Percentiles rank a stretch among this genome's conserved stretches.
phyloP scores from a whole-genome alignment of 2,888 invertebrate genomes.

The Netelia virgata region DNA sequence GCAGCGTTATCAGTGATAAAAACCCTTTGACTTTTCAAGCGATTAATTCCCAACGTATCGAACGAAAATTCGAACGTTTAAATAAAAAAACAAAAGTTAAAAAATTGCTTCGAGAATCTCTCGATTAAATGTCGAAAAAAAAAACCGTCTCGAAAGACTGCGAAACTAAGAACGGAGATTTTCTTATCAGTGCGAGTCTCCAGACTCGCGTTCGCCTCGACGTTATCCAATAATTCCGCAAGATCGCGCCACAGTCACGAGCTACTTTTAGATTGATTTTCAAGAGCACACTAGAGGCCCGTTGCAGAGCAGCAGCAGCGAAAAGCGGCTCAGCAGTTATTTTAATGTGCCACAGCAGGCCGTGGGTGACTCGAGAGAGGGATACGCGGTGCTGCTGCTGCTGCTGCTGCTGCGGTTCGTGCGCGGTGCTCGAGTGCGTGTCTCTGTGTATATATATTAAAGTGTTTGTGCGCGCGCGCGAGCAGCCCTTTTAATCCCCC shows the following conservation, averaged over 20 bases:
- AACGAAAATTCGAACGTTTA: no score
- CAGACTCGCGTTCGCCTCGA: background rate
- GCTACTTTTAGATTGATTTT: conserved; percentile 84
- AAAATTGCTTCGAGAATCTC: background rate
- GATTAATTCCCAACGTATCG: no score
- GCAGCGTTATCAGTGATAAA: no score
- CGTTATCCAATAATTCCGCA: background rate
- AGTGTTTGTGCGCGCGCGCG: conserved; percentile 71
- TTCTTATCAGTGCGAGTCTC: conserved; percentile 14
- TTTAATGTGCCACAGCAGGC: conserved; percentile 80
- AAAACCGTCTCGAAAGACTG: background rate
- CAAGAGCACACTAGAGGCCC: conserved; percentile 79
- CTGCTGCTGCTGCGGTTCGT: conserved; percentile 67
- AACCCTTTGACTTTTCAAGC: no score
- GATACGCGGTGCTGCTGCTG: conserved; percentile 71
- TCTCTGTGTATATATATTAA: conserved; percentile 67
- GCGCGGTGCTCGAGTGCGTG: conserved; percentile 76
- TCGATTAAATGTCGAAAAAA: background rate
- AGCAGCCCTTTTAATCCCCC: conserved; percentile 75
- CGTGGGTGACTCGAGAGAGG: conserved; percentile 74
- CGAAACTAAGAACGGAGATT: background rate
- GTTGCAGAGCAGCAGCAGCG: conserved; percentile 24
- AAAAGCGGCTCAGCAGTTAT: conserved; percentile 76
- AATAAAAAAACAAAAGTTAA: background rate
- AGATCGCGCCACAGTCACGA: conserved; percentile 81